These are phyloP conservation scores for Graptemys geographica DNA, from an alignment of 2,797 vertebrate genomes.

Conservation along the genomic window DNA sequence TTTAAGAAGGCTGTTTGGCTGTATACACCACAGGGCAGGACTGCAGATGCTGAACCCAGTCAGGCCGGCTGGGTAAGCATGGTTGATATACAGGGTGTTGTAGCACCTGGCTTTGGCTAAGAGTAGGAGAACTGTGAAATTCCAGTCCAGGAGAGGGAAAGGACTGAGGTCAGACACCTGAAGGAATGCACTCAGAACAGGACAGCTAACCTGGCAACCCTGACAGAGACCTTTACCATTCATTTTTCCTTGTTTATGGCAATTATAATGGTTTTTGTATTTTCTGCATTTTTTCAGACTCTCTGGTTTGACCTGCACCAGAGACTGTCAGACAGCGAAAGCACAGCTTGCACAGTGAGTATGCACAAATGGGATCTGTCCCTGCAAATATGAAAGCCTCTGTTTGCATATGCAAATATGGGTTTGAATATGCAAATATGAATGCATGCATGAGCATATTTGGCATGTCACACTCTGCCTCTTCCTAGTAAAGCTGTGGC, in stretches of 20 bases:
- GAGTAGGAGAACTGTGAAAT: neutral
- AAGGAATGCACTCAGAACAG: neutral
- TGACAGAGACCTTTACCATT: neutral
- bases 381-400: neutral
- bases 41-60: neutral
- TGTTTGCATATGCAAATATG: neutral
- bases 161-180: neutral
- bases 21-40: fast-evolving
- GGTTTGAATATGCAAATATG: neutral
- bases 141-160: neutral
- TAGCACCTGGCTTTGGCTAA: neutral
- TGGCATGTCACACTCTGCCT: neutral
- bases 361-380: neutral
- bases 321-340: slow-evolving; percentile 93
- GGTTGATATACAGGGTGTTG: neutral
- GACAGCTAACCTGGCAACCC: neutral
- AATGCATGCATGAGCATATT: neutral
- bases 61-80: neutral
- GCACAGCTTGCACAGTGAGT: slow-evolving; percentile 91
- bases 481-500: neutral
- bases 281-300: slow-evolving; percentile 79
- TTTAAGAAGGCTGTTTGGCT: neutral
- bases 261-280: neutral
- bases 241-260: neutral
- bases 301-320: slow-evolving; percentile 98